Percentiles rank a stretch among this genome's conserved stretches.
Evolutionary conservation across 2,797 vertebrate genomes (phyloP).

Genomic region (Phrynocephalus forsythii): DNA sequence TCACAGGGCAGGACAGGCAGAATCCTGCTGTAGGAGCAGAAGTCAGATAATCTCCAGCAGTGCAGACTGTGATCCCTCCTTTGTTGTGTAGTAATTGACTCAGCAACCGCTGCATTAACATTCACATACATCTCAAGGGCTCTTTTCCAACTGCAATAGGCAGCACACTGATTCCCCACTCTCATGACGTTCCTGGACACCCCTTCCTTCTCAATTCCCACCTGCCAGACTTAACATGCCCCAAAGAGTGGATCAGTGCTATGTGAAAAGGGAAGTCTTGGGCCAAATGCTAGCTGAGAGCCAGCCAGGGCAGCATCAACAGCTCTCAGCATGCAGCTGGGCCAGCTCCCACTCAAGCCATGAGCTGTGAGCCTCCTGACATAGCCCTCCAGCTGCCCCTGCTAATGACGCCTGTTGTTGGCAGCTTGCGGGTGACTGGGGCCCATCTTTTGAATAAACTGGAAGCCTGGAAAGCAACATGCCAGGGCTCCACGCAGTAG

Average conservation of each 20-base stretch:
- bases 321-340: background rate
- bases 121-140: background rate
- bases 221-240: background rate
- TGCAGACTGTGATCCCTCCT: slow-evolving; percentile 1
- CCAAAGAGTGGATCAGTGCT: background rate
- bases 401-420: background rate
- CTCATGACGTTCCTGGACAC: background rate
- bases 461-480: background rate
- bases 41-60: background rate
- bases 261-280: background rate
- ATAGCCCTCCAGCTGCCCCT: background rate
- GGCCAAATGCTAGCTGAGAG: background rate
- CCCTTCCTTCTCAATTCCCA: background rate
- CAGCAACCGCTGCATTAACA: background rate
- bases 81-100: slow-evolving; percentile 17
- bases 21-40: background rate
- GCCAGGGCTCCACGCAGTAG: background rate
- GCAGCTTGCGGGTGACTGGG: background rate
- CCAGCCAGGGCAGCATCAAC: background rate
- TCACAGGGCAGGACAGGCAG: background rate
- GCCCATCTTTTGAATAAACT: slow-evolving; percentile 1
- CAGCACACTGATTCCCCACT: background rate
- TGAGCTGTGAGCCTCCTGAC: background rate
- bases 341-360: background rate
- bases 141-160: background rate